phyloP scores from a whole-genome alignment of 2,888 invertebrate genomes.

The Brenthis daphne region DNA sequence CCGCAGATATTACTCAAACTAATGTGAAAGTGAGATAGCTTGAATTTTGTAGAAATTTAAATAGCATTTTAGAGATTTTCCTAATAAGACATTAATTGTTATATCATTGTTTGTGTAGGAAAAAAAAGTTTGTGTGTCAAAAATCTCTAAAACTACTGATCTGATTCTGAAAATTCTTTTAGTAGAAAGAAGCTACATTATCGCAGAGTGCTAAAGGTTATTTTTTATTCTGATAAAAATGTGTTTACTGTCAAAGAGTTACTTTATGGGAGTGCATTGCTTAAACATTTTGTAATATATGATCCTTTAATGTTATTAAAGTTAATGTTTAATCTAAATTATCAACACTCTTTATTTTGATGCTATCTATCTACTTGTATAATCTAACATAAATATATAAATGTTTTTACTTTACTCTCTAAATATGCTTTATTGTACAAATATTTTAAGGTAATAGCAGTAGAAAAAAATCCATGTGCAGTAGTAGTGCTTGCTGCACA shows the following conservation, averaged over 20 bases:
- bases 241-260: no score
- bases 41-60: neutral
- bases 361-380: neutral
- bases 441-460: slow-evolving; percentile 87
- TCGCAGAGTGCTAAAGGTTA: no score
- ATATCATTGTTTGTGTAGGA: no score
- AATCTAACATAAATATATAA: neutral
- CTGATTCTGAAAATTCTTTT: neutral
- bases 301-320: no score
- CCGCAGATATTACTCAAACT: slow-evolving; percentile 87
- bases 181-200: no score
- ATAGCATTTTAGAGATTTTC: neutral
- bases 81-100: no score
- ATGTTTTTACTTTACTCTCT: neutral
- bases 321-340: no score
- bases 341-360: no score
- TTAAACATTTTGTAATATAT: neutral
- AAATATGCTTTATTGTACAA: neutral
- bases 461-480: slow-evolving; percentile 99
- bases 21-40: slow-evolving; percentile 82
- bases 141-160: no score
- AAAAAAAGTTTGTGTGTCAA: no score
- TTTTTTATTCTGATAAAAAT: no score
- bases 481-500: slow-evolving; percentile 91
- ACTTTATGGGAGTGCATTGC: neutral